A percentile compares a stretch with the other conserved stretches of the same genome.
Conservation (phyloP, 2,113 vertebrate genomes). For the Phasianus colchicus region DNA sequence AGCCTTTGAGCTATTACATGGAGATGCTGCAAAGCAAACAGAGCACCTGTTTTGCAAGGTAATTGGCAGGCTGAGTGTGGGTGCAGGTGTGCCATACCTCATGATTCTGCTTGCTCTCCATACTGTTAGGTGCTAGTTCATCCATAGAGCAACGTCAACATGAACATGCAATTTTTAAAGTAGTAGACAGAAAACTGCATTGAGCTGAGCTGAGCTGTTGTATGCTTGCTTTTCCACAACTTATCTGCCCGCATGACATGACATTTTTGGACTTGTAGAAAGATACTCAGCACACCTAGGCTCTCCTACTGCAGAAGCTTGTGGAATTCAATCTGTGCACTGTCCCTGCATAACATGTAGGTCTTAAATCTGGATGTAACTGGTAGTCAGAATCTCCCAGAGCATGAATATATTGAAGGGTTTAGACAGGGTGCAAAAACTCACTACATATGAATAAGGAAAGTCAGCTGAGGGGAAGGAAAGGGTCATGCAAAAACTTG, state of each 20-base stretch:
- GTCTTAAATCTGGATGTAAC: neutral
- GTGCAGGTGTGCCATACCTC: neutral
- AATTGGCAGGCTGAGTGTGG: neutral
- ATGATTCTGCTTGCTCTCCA: neutral
- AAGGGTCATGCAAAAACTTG: neutral
- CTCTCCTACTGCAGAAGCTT: neutral
- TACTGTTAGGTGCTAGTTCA: neutral
- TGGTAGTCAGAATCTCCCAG: neutral
- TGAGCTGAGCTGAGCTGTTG: neutral
- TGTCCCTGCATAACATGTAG: neutral
- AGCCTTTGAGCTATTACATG: neutral
- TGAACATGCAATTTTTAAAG: neutral
- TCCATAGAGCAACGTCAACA: neutral
- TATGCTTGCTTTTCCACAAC: neutral
- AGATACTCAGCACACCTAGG: neutral
- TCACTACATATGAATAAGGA: neutral
- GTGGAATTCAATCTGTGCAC: neutral
- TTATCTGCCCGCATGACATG: fast-evolving
- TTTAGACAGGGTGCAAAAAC: neutral
- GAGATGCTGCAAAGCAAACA: neutral
- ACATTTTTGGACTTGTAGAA: neutral
- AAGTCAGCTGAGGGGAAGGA: neutral
- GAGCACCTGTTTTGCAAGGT: neutral
- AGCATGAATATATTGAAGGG: neutral
- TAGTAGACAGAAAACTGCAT: fast-evolving